Percentiles rank a stretch among this genome's conserved stretches.
These are phyloP conservation scores for Rhagonycha lutea DNA, from an alignment of 2,888 invertebrate species.

Conservation along the genomic window DNA sequence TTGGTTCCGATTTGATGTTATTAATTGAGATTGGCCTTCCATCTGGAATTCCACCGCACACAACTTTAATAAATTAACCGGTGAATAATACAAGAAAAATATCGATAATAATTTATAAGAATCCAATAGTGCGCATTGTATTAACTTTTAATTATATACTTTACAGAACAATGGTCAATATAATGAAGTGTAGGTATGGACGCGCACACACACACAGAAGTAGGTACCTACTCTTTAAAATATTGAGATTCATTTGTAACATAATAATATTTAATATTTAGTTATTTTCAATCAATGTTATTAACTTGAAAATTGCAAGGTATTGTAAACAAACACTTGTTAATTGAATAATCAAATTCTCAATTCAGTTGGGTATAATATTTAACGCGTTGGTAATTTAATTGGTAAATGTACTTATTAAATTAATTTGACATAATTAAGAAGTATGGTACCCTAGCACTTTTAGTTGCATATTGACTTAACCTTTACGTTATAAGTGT, in stretches of 20 bases:
- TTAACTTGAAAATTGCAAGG: background rate
- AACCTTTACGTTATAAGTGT: background rate
- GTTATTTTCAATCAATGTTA: background rate
- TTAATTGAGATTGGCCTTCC: background rate
- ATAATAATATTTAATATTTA: background rate
- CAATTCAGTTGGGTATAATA: background rate
- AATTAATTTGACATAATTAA: background rate
- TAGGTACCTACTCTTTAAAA: background rate
- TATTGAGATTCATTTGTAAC: background rate
- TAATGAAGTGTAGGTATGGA: background rate
- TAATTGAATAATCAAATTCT: background rate
- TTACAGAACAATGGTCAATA: background rate
- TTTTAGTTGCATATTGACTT: background rate
- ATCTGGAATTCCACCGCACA: no score
- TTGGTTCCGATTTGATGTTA: no score
- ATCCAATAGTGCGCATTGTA: background rate
- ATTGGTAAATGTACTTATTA: background rate
- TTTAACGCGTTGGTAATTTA: background rate
- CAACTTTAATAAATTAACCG: background rate
- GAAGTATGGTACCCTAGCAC: background rate
- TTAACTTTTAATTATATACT: background rate
- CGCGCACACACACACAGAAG: background rate
- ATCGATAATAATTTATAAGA: background rate
- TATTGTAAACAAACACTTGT: background rate
- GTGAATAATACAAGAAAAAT: background rate